A percentile compares a stretch with the other conserved stretches of the same genome.
Evolutionary conservation across 2,797 vertebrate species (phyloP).

Genomic region (Helicolenus hilgendorfi): DNA sequence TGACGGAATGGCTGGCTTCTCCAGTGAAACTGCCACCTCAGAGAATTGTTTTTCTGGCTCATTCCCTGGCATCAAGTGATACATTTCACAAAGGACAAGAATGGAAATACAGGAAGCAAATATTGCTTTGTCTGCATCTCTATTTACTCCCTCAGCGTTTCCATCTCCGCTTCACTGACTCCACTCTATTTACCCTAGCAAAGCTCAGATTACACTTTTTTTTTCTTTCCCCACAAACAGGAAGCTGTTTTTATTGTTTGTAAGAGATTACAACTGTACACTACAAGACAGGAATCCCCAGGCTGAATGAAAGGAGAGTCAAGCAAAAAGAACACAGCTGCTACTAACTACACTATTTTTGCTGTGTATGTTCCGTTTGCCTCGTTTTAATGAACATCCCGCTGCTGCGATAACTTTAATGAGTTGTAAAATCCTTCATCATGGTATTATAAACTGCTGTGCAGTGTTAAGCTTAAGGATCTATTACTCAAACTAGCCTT

Average conservation of each 20-base stretch:
- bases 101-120: conserved; percentile 60
- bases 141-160: conserved; percentile 58
- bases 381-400: conserved; percentile 5
- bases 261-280: conserved; percentile 41
- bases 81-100: conserved; percentile 43
- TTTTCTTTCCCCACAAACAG: conserved; percentile 38
- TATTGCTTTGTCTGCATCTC: conserved; percentile 69
- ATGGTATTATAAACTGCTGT: neutral
- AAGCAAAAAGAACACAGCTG: neutral
- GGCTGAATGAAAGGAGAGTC: neutral
- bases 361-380: neutral
- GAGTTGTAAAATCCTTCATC: neutral
- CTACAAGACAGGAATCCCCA: conserved; percentile 10
- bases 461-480: neutral
- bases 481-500: neutral
- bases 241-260: conserved; percentile 32
- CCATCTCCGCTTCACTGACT: conserved; percentile 53
- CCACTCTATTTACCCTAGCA: conserved; percentile 63
- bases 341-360: neutral
- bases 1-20: conserved; percentile 25
- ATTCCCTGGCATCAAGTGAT: conserved; percentile 26
- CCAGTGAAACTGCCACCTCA: conserved; percentile 10
- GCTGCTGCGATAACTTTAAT: neutral
- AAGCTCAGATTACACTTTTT: conserved; percentile 65
- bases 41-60: conserved; percentile 40